Base-by-base conservation (phyloP, 2,797 vertebrate genomes). In the Adrianichthys oophorus region DNA sequence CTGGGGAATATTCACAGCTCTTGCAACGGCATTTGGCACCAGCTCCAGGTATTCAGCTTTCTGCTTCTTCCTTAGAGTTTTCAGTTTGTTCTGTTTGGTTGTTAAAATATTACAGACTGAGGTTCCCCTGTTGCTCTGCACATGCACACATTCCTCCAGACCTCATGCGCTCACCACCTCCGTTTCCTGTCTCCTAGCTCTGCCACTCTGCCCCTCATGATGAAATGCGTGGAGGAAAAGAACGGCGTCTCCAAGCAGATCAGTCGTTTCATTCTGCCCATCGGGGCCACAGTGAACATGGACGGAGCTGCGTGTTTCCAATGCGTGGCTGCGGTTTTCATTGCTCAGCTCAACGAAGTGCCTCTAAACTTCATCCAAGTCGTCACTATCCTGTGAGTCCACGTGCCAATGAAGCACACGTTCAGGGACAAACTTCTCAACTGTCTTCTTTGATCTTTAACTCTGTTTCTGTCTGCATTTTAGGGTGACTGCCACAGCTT, bases 281-380 rank as follows among this genome's bases (percentile, higher is more conserved):
- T 97, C 0, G 95, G 95, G 0, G 95, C 95, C 13, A 96, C 95
- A 0, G 94, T 97, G 63, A 97, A 96, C 91, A 97, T 97, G 95
- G 95, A 97, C 0, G 95, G 95, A 0, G 95, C 95, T 0, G 95
- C 95, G 0, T 92, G 94, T 26, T 97, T 97, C 87, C 95, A 97
- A 90, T 95, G 95, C 1, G 95, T 95, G 61, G 95, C 95, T 0
- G 87, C 95, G 0, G 95, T 97, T 56, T 97, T 95, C 80, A 96
- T 97, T 0, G 95, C 95, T 2, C 95, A 97, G 85, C 89, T 95
- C 15, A 95, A 95, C 61, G 2, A 63, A 21, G 0, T 18, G 0
- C 0, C 89, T 0, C 89, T 97, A 24, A 89, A 95, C 90, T 94
- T 96, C 37, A 88, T 96, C 79, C 92, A 95, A 69, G 78, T 96